Percentiles rank a stretch among this genome's conserved stretches.
Conservation (phyloP, 2,113 vertebrate genomes). For the Paedocypris sp. region DNA sequence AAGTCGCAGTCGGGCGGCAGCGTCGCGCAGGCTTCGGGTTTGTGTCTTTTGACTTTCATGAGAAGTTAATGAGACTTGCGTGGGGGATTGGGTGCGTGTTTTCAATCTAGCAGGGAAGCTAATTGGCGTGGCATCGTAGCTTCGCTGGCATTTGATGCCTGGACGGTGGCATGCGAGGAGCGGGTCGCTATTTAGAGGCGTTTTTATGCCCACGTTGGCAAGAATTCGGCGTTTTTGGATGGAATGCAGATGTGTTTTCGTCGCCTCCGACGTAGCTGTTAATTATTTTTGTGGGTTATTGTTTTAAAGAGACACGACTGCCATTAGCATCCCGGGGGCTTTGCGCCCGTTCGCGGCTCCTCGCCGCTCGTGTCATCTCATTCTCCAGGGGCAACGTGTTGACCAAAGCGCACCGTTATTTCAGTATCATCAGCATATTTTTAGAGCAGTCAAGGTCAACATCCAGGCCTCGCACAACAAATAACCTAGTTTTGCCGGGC, state of each 20-base stretch:
- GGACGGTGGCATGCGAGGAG: constrained; percentile 16
- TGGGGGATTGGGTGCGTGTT: constrained; percentile 19
- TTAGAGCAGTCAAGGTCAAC: constrained; percentile 27
- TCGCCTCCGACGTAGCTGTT: neutral
- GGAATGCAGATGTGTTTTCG: neutral
- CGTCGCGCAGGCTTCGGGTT: neutral
- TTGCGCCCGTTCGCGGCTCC: constrained; percentile 17
- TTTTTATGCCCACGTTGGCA: neutral
- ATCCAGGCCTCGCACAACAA: constrained; percentile 15
- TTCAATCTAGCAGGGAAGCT: constrained; percentile 35
- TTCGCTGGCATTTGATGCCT: constrained; percentile 33
- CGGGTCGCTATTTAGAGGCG: neutral
- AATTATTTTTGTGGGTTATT: constrained; percentile 29
- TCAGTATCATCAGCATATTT: constrained; percentile 14
- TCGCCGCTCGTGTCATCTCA: neutral
- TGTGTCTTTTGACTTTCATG: constrained; percentile 8
- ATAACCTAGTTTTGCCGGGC: constrained; percentile 1
- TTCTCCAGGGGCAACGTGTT: constrained; percentile 17
- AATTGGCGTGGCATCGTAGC: constrained; percentile 34
- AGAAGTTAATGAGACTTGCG: constrained; percentile 31
- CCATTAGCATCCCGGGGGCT: constrained; percentile 11
- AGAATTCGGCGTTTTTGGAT: neutral
- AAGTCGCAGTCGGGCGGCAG: neutral
- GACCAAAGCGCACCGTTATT: neutral
- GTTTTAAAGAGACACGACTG: constrained; percentile 34